Evolutionary conservation across 2,113 vertebrate species (phyloP), one percentile per base, ranked within the genome.

Genomic region (Buteo buteo): DNA sequence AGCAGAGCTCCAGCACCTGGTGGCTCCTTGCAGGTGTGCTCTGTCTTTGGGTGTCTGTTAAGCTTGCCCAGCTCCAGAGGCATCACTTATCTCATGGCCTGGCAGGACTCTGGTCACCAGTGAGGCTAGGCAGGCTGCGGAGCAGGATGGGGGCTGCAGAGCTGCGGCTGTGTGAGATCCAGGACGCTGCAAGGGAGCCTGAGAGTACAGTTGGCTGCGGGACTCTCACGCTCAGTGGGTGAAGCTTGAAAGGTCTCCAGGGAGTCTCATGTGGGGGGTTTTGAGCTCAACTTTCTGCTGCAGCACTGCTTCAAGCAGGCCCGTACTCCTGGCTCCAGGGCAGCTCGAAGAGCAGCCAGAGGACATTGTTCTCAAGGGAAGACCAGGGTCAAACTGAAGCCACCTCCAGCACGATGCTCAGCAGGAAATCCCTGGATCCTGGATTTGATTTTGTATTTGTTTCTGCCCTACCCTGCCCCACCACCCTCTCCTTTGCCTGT

Each of bases 391-490:
- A 92, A 96, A 90, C 76, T 59, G 80, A 93, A 97, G 88, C 88
- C 86, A 94, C 88, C 81, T 95, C 88, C 91, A 96, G 65, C 79
- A 71, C 0, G 36, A 96, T 93, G 90, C 61, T 92, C 55, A 90
- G 76, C 44, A 84, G 55, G 73, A 88, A 80, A 85, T 80, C 88
- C 65, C 91, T 88, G 81, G 80, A 89, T 91, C 84, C 72, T 90
- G 93, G 69, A 86, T 91, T 73, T 93, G 49, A 72, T 94, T 94
- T 91, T 1, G 0, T 86, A 49, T 76, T 95, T 93, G 24, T 88
- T 93, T 91, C 89, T 90, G 95, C 92, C 96, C 93, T 96, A 94
- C 87, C 95, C 72, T 83, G 91, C 92, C 76, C 93, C 83, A 81
- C 10, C 93, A 93, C 45, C 36, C 42, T 91, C 87, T 95, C 40